Evolutionary conservation across 2,888 invertebrate species (phyloP), one percentile per base, ranked within the genome.

Genomic region (Leucophora obtusa): DNA sequence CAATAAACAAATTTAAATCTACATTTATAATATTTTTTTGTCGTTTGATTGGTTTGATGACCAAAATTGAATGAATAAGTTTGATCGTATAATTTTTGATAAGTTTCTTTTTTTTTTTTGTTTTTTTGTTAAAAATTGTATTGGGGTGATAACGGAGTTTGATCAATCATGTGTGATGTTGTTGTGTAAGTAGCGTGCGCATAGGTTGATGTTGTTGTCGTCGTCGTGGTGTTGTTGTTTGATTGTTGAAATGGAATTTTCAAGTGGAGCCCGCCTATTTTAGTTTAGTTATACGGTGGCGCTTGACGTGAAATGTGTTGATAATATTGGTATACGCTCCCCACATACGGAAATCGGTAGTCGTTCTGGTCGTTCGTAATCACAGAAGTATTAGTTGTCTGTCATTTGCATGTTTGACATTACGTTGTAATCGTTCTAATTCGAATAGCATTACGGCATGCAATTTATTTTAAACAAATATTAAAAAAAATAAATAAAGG

Each of bases 261-360:
- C 74, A 74, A 82, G 66, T 79, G 77, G 76, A 82, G 79, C 82
- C 82, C 84, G 84, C 84, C 83, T 83, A 78, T 80, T 77, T 77
- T 28, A 65, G 33, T 60, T 81, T 83, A 84, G 84, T 84, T 83
- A 79, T 74, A 77, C 73, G 53, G 77, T 83, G 84, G 83, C 83
- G 83, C 83, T 84, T 83, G 84, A 78, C 74, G 54, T 63, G 65
- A 72, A 69, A 24, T 76, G 75, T 77, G 56, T 62, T 62, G 54
- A 66, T 71, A 28, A 28, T 58, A 54, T 58, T 62, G 51, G 38
- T 51, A 63, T 4, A 51, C 68, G 74, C 47, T 75, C 10, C 21
- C 35, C 50, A 79, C 59, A 38, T n/a, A 47, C 51, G 53, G 9
- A 63, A 63, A 72, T n/a, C 53, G 51, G 63, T 79, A 59, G 69